These are phyloP conservation scores for Eucriotettix oculatus DNA, from an alignment of 2,888 invertebrate genomes.

Conservation along the genomic window DNA sequence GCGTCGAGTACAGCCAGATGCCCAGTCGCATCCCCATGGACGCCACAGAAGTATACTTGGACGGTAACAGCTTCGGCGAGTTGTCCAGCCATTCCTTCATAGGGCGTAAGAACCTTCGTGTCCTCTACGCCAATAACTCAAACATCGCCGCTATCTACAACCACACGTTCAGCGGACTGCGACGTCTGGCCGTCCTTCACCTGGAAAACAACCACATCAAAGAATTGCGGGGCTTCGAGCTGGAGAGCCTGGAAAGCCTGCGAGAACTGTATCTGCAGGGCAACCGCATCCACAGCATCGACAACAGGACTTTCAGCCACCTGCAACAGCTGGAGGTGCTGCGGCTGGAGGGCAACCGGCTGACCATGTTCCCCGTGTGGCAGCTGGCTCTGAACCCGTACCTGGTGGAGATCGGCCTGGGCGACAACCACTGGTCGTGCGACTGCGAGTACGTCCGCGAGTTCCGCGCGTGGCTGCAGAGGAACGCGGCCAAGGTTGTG, in stretches of 20 bases:
- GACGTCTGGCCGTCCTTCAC: slow-evolving; percentile 61
- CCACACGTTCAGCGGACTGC: slow-evolving; percentile 78
- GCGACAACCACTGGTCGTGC: slow-evolving; percentile 81
- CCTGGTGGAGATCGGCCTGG: slow-evolving; percentile 68
- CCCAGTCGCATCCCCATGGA: slow-evolving; percentile 87
- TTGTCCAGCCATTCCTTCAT: slow-evolving; percentile 80
- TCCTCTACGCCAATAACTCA: slow-evolving; percentile 76
- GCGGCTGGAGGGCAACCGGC: slow-evolving; percentile 67
- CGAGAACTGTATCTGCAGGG: slow-evolving; percentile 75
- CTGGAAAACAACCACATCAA: slow-evolving; percentile 74
- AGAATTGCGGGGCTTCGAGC: slow-evolving; percentile 63
- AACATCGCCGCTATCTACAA: slow-evolving; percentile 72
- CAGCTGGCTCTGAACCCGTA: slow-evolving; percentile 68
- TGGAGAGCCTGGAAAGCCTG: slow-evolving; percentile 64
- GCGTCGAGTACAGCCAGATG: slow-evolving; percentile 61
- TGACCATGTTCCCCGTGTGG: slow-evolving; percentile 73
- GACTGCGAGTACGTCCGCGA: slow-evolving; percentile 70
- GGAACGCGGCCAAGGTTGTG: slow-evolving; percentile 61
- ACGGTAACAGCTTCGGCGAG: slow-evolving; percentile 78
- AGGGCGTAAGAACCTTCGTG: slow-evolving; percentile 75
- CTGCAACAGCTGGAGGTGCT: slow-evolving; percentile 70
- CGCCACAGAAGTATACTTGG: slow-evolving; percentile 85
- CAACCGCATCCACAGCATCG: slow-evolving; percentile 66
- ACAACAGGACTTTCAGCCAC: slow-evolving; percentile 68
- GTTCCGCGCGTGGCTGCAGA: slow-evolving; percentile 63